phyloP scores from a whole-genome alignment of 2,797 vertebrate genomes.

The Hapalemur alaotrensis region DNA sequence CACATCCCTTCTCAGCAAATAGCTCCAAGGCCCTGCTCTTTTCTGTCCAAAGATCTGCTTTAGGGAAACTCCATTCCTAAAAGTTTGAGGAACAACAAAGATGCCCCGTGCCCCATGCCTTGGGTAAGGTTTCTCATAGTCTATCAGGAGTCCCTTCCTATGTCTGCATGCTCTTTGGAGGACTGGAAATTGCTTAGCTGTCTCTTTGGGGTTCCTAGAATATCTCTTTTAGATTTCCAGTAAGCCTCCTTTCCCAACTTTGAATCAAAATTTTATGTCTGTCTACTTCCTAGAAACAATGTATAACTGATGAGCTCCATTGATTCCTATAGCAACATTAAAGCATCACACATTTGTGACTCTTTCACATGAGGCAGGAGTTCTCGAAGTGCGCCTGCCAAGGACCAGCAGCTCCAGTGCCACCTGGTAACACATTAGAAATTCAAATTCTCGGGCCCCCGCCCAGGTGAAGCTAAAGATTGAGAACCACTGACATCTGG shows the following conservation, averaged over 20 bases:
- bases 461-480: constrained; percentile 41
- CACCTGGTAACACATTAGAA: constrained; percentile 23
- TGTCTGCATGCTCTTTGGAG: neutral
- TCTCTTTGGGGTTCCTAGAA: neutral
- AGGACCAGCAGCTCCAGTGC: neutral
- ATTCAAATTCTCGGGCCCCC: constrained; percentile 13
- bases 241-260: neutral
- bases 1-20: neutral
- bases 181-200: neutral
- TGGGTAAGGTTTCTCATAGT: neutral
- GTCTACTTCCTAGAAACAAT: constrained; percentile 11
- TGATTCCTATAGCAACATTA: neutral
- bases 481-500: constrained; percentile 41
- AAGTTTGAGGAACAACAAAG: neutral
- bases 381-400: neutral
- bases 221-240: neutral
- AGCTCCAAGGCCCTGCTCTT: neutral
- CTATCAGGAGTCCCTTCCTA: neutral
- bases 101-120: rapidly evolving
- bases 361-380: neutral
- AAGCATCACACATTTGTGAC: neutral
- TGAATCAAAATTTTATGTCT: constrained; percentile 26
- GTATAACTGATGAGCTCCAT: neutral
- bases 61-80: neutral
- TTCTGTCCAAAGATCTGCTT: neutral